Conservation (phyloP, 2,888 invertebrate genomes). For the Dryobota labecula region DNA sequence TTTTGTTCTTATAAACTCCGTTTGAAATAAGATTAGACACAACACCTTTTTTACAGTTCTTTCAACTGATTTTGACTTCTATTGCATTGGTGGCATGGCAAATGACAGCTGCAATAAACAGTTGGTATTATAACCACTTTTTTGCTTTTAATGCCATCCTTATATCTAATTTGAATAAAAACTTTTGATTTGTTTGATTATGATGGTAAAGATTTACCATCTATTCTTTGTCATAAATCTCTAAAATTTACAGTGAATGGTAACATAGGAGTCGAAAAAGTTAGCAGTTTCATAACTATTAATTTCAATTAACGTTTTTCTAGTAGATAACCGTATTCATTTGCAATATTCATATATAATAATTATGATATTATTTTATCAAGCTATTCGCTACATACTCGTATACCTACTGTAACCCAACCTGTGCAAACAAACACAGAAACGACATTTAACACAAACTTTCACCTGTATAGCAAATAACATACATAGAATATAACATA, state of each 20-base stretch:
- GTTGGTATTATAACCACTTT: too few relatives aligned
- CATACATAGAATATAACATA: not conserved
- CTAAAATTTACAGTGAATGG: not conserved
- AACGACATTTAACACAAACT: slow-evolving; percentile 17
- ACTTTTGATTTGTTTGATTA: not conserved
- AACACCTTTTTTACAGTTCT: too few relatives aligned
- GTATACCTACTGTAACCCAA: slow-evolving; percentile 36
- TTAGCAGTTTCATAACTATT: not conserved
- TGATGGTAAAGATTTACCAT: not conserved
- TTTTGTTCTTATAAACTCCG: too few relatives aligned
- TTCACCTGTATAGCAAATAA: slow-evolving; percentile 9
- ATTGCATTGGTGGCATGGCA: too few relatives aligned
- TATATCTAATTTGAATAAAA: not conserved
- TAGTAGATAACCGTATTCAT: not conserved
- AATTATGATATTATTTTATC: slow-evolving; percentile 14
- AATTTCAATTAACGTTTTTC: not conserved
- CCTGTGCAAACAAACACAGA: slow-evolving; percentile 37
- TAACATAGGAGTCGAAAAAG: not conserved
- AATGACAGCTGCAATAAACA: too few relatives aligned
- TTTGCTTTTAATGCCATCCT: too few relatives aligned
- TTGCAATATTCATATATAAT: not conserved
- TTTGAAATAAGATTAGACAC: too few relatives aligned
- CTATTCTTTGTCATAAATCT: not conserved
- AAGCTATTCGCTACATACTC: not conserved
- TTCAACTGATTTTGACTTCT: too few relatives aligned